Percentiles rank a stretch among this genome's conserved stretches.
These are phyloP conservation scores for Emydura subglobosa DNA, from an alignment of 2,113 vertebrate genomes.

Conservation along the genomic window DNA sequence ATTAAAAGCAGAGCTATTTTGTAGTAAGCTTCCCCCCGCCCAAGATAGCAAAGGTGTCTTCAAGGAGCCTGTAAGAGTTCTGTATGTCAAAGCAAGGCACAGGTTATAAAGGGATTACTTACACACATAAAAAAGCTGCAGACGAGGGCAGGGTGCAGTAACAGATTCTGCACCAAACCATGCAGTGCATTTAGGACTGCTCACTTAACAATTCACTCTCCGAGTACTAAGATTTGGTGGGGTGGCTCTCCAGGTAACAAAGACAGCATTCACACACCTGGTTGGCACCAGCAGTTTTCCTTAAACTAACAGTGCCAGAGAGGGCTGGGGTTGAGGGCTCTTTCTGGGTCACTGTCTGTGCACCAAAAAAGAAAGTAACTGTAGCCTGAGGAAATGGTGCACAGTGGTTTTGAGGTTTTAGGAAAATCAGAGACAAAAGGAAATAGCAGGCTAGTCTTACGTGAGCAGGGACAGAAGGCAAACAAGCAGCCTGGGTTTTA, in stretches of 20 bases:
- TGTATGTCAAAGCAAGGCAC: rapidly evolving
- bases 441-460: not conserved
- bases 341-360: not conserved
- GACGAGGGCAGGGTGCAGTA: not conserved
- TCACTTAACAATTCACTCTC: not conserved
- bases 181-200: not conserved
- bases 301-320: not conserved
- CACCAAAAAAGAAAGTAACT: not conserved
- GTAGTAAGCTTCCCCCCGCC: not conserved
- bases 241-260: rapidly evolving
- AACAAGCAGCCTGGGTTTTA: constrained; percentile 55
- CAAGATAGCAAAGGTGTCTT: rapidly evolving
- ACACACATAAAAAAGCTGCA: rapidly evolving
- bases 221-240: not conserved
- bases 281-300: rapidly evolving
- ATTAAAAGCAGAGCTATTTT: not conserved
- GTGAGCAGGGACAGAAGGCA: constrained; percentile 18
- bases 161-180: not conserved
- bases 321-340: not conserved
- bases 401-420: constrained; percentile 52
- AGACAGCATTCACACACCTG: not conserved
- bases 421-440: constrained; percentile 65
- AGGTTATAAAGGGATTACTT: not conserved
- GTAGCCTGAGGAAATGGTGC: not conserved
- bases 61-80: not conserved